Evolutionary conservation across 1,140 invertebrate genomes (phyloP).

Genomic region (Chironomus striatipennis): DNA sequence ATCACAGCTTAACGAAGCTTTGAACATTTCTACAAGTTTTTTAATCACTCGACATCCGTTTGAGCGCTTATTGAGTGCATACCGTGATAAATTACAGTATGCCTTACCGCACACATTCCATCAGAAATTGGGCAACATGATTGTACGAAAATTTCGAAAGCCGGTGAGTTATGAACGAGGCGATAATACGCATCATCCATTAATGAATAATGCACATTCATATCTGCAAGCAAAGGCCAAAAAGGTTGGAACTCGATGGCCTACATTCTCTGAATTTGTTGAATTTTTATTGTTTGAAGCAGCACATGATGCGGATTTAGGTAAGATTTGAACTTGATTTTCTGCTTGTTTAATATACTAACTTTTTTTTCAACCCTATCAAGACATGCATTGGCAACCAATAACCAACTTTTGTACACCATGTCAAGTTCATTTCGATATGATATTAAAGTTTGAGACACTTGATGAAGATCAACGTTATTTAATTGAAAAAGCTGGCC

Average conservation of each 20-base stretch:
- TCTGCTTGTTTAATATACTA: too few species aligned
- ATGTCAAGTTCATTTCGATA: slow-evolving; percentile 77
- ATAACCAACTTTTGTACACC: slow-evolving; percentile 81
- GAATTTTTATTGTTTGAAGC: slow-evolving; percentile 61
- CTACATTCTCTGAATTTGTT: slow-evolving; percentile 68
- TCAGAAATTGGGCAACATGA: slow-evolving; percentile 65
- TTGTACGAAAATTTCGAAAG: slow-evolving; percentile 60
- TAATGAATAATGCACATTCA: slow-evolving; percentile 22
- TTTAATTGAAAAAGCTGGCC: slow-evolving; percentile 62
- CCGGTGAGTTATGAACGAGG: slow-evolving; percentile 37
- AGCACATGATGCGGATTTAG: slow-evolving; percentile 49
- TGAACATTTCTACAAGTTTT: slow-evolving; percentile 62
- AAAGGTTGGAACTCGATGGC: slow-evolving; percentile 48
- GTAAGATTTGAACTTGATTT: too few species aligned
- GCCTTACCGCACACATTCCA: slow-evolving; percentile 71
- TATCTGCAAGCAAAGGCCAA: slow-evolving; percentile 25
- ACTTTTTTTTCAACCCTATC: too few species aligned
- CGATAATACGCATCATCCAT: slow-evolving; percentile 15
- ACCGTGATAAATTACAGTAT: slow-evolving; percentile 79
- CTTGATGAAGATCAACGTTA: slow-evolving; percentile 77
- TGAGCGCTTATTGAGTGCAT: slow-evolving; percentile 79
- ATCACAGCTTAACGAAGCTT: slow-evolving; percentile 35
- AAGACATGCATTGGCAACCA: slow-evolving; percentile 86
- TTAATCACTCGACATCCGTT: slow-evolving; percentile 84
- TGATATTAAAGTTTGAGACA: slow-evolving; percentile 84